phyloP scores from a whole-genome alignment of 2,888 invertebrate genomes.

The Plemyria rubiginata region DNA sequence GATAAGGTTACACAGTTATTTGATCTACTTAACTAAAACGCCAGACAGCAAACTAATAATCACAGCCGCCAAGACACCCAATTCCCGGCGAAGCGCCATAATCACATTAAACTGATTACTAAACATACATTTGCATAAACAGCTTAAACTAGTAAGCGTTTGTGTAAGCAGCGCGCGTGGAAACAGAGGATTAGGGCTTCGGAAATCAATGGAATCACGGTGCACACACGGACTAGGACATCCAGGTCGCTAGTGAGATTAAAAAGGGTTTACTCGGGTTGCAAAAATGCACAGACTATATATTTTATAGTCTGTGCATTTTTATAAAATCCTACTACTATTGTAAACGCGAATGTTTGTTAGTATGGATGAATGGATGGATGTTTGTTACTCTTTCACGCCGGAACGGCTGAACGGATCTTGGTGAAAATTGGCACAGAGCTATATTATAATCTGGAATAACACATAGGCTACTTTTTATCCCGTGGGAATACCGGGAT shows the following conservation, averaged over 20 bases:
- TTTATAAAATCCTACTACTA: too few species aligned
- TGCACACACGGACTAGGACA: conserved; percentile 1
- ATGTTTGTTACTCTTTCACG: too few species aligned
- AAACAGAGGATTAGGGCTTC: conserved; percentile 78
- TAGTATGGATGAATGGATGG: too few species aligned
- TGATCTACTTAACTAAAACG: background rate
- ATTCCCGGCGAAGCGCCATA: conserved; percentile 33
- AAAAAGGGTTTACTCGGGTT: too few species aligned
- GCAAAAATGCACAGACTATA: too few species aligned
- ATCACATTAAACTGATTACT: conserved; percentile 40
- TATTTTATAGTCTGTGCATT: too few species aligned
- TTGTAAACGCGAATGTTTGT: too few species aligned
- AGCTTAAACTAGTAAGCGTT: conserved; percentile 80
- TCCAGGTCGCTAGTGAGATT: conserved; percentile 12
- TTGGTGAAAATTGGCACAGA: too few species aligned
- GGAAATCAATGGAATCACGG: conserved; percentile 70
- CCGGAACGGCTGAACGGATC: too few species aligned
- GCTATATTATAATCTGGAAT: too few species aligned
- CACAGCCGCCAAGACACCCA: conserved; percentile 10
- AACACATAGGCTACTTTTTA: too few species aligned
- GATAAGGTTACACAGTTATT: conserved; percentile 1
- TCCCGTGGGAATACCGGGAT: too few species aligned
- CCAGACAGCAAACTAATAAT: conserved; percentile 13
- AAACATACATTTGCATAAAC: conserved; percentile 57
- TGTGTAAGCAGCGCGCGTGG: conserved; percentile 78